Percentiles rank a stretch among this genome's conserved stretches.
Evolutionary conservation across 2,113 vertebrate species (phyloP).

Genomic region (Hirundichthys speculiger): DNA sequence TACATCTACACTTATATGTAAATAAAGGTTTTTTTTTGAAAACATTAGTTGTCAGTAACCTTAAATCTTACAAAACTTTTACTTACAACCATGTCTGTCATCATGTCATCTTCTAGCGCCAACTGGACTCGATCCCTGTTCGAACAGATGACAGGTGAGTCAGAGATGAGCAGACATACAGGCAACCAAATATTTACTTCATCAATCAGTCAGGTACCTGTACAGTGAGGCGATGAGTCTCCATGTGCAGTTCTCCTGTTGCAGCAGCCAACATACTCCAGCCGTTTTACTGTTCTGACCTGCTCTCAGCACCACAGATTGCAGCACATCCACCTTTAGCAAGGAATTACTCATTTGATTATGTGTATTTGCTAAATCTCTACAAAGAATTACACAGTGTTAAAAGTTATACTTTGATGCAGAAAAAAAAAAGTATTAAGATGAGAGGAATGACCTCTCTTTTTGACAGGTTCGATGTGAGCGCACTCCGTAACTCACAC

Average conservation of each 20-base stretch:
- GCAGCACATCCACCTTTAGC: slow-evolving; percentile 86
- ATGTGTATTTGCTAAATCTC: too few species aligned
- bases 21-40: too few species aligned
- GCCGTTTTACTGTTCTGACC: slow-evolving; percentile 95
- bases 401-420: too few species aligned
- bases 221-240: slow-evolving; percentile 92
- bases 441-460: too few species aligned
- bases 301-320: slow-evolving; percentile 90
- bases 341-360: neutral
- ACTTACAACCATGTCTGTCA: slow-evolving; percentile 89
- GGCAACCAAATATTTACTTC: neutral
- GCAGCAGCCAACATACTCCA: slow-evolving; percentile 94
- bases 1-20: too few species aligned
- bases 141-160: slow-evolving; percentile 20
- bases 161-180: neutral
- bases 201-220: slow-evolving; percentile 75
- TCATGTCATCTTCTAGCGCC: slow-evolving; percentile 88
- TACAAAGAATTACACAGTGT: neutral
- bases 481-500: neutral
- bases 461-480: neutral
- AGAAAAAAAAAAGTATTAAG: too few species aligned
- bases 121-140: slow-evolving; percentile 91
- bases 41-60: too few species aligned
- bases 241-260: slow-evolving; percentile 96
- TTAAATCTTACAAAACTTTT: neutral